These are phyloP conservation scores for Odocoileus hemionus DNA, from an alignment of 2,113 vertebrate genomes.

Conservation along the genomic window DNA sequence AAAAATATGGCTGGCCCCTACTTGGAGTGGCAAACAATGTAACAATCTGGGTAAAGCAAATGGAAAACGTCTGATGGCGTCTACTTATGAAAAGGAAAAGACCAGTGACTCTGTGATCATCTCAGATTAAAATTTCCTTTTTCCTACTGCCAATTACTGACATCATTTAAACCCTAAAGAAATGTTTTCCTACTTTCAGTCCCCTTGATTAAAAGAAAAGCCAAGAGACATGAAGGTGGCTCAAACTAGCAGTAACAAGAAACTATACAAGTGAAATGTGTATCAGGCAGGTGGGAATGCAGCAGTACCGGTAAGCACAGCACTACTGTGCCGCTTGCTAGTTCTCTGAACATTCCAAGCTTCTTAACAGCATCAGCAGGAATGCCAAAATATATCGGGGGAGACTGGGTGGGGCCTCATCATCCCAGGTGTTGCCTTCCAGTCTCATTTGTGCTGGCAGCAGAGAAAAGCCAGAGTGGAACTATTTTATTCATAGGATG, in stretches of 20 bases:
- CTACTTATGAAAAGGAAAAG: constrained; percentile 43
- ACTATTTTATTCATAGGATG: not conserved
- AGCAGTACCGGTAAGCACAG: not conserved
- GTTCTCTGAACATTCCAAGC: constrained; percentile 50
- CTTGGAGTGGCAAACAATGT: not conserved
- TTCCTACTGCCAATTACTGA: constrained; percentile 62
- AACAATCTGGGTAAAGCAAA: not conserved
- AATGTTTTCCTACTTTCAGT: constrained; percentile 59
- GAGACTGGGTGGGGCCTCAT: not conserved
- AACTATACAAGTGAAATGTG: not conserved
- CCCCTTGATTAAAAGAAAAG: constrained; percentile 57
- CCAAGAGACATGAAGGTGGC: constrained; percentile 54
- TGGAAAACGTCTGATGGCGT: not conserved
- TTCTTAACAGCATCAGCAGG: constrained; percentile 36
- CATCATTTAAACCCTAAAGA: constrained; percentile 60
- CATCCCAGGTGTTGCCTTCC: constrained; percentile 40
- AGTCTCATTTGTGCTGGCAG: constrained; percentile 2
- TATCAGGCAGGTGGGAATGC: constrained; percentile 56
- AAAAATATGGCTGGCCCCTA: not conserved
- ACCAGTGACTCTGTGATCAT: constrained; percentile 40
- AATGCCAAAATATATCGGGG: not conserved
- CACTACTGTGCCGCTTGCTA: not conserved
- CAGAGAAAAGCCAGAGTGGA: not conserved
- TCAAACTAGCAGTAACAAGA: constrained; percentile 64
- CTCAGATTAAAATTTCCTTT: constrained; percentile 58